Conservation (phyloP, 2,797 vertebrate genomes). For the Sebastes itinus region DNA sequence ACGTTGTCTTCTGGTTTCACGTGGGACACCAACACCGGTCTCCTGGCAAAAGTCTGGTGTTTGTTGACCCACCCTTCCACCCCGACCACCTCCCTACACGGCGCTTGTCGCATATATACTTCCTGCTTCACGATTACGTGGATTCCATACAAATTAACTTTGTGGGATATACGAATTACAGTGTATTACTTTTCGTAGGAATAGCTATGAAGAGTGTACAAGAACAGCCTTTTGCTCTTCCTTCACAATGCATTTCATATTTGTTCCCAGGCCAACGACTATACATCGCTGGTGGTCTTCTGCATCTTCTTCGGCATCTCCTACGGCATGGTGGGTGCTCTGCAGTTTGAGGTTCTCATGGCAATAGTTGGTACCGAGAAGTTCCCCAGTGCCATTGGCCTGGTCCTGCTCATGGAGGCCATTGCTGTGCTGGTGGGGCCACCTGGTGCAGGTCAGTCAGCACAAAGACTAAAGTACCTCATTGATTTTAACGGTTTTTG, state of each 20-base stretch:
- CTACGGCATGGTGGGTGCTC: constrained; percentile 97
- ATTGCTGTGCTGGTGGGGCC: constrained; percentile 93
- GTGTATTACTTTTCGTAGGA: background rate
- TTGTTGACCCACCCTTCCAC: no score
- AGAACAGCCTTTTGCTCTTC: background rate
- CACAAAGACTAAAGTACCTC: background rate
- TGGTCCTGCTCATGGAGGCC: constrained; percentile 94
- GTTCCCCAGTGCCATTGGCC: constrained; percentile 95
- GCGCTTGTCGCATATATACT: no score
- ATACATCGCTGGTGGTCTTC: constrained; percentile 87
- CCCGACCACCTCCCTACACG: no score
- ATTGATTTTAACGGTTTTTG: background rate
- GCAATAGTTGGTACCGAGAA: constrained; percentile 91
- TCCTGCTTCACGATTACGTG: no score
- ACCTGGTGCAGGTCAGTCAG: constrained; percentile 88
- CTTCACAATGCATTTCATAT: background rate
- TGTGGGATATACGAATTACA: background rate
- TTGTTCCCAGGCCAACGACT: constrained; percentile 73
- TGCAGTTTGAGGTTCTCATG: constrained; percentile 99
- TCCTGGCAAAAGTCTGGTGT: no score
- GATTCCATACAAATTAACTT: no score
- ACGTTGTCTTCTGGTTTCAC: background rate
- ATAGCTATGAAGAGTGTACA: no score
- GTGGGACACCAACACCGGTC: background rate
- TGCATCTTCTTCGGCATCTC: constrained; percentile 97